Conservation (phyloP, 1,140 invertebrate genomes). For the Drosophila eugracilis region DNA sequence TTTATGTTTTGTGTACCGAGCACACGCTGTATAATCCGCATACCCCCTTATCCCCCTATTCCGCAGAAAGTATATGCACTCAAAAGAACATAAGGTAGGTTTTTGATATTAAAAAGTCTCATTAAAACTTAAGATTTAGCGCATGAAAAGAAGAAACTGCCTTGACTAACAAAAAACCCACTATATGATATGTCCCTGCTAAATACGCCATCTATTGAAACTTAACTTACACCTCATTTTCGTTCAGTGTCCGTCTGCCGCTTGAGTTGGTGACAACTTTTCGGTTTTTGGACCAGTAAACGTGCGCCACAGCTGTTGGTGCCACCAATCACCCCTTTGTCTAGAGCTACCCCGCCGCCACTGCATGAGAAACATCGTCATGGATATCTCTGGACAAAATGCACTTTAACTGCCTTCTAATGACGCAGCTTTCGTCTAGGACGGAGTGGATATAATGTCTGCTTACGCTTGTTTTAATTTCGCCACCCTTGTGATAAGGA, state of each 20-base stretch:
- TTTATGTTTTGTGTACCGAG: conserved; percentile 57
- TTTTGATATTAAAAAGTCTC: too few relatives aligned
- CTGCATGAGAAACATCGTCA: conserved; percentile 35
- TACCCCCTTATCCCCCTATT: too few relatives aligned
- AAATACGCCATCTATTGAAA: not conserved
- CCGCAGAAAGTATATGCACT: not conserved
- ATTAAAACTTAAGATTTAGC: too few relatives aligned
- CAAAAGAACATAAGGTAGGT: not conserved
- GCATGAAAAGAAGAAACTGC: too few relatives aligned
- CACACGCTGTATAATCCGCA: not conserved
- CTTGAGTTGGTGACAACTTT: conserved; percentile 55
- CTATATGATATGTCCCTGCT: too few relatives aligned
- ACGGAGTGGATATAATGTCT: conserved; percentile 9
- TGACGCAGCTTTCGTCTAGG: conserved; percentile 38
- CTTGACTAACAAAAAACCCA: too few relatives aligned
- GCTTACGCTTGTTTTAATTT: conserved; percentile 51
- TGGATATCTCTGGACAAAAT: conserved; percentile 45
- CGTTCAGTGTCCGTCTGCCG: conserved; percentile 9
- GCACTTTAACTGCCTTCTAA: conserved; percentile 59
- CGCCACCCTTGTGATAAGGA: not conserved
- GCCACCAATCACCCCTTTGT: not conserved
- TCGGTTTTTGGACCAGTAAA: conserved; percentile 20
- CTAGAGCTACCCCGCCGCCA: not conserved
- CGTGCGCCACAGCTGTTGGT: conserved; percentile 42
- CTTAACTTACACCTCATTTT: not conserved